phyloP scores from a whole-genome alignment of 1,140 invertebrate genomes.

The Sogatella furcifera region DNA sequence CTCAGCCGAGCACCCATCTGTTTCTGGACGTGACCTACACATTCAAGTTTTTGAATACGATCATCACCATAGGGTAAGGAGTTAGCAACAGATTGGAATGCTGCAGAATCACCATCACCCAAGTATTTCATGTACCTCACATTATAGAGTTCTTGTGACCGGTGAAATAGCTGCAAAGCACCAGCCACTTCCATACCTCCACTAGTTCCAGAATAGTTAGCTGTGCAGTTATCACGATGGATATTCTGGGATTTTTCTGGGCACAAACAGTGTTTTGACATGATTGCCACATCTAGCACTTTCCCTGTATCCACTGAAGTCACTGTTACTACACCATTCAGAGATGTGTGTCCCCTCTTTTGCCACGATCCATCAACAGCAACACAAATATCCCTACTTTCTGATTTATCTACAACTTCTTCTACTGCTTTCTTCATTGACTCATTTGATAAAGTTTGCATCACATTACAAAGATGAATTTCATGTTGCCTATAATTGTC shows the following conservation, averaged over 20 bases:
- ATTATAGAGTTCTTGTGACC: conserved; percentile 14
- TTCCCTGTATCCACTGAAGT: conserved; percentile 14
- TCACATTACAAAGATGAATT: neutral
- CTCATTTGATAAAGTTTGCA: neutral
- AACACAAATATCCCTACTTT: conserved; percentile 9
- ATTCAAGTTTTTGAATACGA: conserved; percentile 11
- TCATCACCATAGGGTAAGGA: conserved; percentile 8
- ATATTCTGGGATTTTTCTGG: neutral
- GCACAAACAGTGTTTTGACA: conserved; percentile 16
- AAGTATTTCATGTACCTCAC: conserved; percentile 18
- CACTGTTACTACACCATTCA: conserved; percentile 15
- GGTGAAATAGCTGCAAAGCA: conserved; percentile 18
- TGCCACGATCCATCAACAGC: conserved; percentile 18
- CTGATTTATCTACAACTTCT: conserved; percentile 9
- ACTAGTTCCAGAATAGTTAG: conserved; percentile 19
- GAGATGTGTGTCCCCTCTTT: conserved; percentile 15
- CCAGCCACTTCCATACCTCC: conserved; percentile 20
- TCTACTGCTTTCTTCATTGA: conserved; percentile 9
- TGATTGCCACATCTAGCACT: conserved; percentile 12
- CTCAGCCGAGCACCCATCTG: neutral
- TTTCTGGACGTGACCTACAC: conserved; percentile 14
- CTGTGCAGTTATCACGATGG: conserved; percentile 15
- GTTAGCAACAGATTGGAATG: neutral
- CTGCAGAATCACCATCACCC: conserved; percentile 18
- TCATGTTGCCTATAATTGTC: neutral